Evolutionary conservation across 2,113 vertebrate species (phyloP).

Genomic region (Equus quagga): DNA sequence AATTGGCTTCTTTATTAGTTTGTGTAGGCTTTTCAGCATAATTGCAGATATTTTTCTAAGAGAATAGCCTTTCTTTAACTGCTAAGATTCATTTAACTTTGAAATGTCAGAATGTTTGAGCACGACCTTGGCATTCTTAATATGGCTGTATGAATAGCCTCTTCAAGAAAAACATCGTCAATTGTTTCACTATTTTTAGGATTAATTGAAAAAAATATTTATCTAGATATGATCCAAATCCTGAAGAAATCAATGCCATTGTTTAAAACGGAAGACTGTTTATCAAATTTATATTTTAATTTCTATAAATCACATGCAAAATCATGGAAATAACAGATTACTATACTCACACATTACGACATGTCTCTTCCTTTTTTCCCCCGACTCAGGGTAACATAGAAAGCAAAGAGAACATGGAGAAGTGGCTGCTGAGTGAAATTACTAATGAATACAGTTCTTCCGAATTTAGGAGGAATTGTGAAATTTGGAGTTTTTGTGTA

Average conservation of each 20-base stretch:
- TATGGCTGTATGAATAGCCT: background rate
- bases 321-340: background rate
- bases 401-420: background rate
- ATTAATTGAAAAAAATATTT: background rate
- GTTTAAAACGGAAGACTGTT: background rate
- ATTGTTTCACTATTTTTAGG: background rate
- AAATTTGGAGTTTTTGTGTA: background rate
- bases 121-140: background rate
- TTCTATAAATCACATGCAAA: background rate
- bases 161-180: background rate
- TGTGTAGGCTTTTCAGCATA: background rate
- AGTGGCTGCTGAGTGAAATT: fast-evolving
- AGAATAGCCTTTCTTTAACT: background rate
- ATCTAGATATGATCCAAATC: background rate
- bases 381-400: background rate
- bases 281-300: background rate
- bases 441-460: background rate
- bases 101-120: constrained; percentile 25
- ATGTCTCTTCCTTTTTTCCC: background rate
- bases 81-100: constrained; percentile 24
- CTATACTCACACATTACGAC: background rate
- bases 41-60: constrained; percentile 8
- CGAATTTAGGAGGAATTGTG: background rate
- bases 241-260: background rate
- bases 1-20: constrained; percentile 23